A percentile compares a stretch with the other conserved stretches of the same genome.
Conservation (phyloP, 1,140 invertebrate genomes). For the Zaprionus lachaisei region DNA sequence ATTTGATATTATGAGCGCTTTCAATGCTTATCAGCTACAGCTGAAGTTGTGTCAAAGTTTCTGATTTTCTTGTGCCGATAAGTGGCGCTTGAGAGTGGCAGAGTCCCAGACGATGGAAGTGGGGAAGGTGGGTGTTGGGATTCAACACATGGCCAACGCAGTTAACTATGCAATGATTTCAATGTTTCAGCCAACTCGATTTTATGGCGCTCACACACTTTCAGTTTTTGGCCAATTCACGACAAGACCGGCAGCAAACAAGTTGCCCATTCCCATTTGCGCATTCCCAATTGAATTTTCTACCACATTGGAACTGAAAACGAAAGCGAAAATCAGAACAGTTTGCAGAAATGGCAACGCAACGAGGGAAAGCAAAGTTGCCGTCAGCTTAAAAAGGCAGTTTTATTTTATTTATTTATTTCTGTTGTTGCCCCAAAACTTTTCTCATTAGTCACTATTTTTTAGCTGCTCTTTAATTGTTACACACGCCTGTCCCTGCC, state of each 20-base stretch:
- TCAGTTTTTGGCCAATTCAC: conserved; percentile 43
- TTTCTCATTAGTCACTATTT: conserved; percentile 82
- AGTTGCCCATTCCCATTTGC: not conserved
- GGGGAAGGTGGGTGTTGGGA: too few relatives aligned
- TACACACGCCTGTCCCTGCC: conserved; percentile 55
- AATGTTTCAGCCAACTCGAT: conserved; percentile 50
- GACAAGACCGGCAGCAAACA: too few relatives aligned
- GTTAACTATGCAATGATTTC: conserved; percentile 34
- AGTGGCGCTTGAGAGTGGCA: not conserved
- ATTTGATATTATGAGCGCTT: conserved; percentile 51
- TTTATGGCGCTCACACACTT: conserved; percentile 54
- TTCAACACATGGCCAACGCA: conserved; percentile 18
- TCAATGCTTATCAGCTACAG: conserved; percentile 59
- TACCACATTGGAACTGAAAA: conserved; percentile 19
- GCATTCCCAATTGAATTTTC: not conserved
- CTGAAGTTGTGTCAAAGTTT: conserved; percentile 60
- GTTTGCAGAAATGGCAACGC: not conserved
- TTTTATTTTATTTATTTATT: conserved; percentile 45
- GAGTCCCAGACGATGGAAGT: too few relatives aligned
- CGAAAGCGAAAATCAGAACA: conserved; percentile 24
- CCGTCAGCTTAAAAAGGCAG: conserved; percentile 18
- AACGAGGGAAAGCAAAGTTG: conserved; percentile 15
- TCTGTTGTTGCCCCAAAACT: conserved; percentile 59
- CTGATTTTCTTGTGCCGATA: conserved; percentile 39
- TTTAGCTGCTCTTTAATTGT: conserved; percentile 78